phyloP scores from a whole-genome alignment of 1,140 invertebrate genomes.

The Lordiphosa collinella region DNA sequence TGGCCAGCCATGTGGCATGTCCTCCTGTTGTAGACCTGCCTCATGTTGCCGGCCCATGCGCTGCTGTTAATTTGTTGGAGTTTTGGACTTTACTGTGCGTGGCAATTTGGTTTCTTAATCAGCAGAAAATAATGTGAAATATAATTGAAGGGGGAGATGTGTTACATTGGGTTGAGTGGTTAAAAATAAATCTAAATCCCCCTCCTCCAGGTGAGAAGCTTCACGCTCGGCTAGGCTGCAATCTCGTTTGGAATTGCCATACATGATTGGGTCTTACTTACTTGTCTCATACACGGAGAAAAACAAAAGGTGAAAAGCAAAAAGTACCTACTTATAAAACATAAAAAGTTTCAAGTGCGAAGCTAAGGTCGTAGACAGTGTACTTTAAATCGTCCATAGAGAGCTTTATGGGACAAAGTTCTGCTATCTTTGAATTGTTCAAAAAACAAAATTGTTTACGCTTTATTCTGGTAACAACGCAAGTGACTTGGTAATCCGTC shows the following conservation, averaged over 20 bases:
- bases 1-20: constrained; percentile 9
- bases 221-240: constrained; percentile 54
- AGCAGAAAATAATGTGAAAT: constrained; percentile 8
- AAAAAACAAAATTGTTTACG: too few relatives aligned
- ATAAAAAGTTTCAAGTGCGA: too few relatives aligned
- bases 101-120: constrained; percentile 31
- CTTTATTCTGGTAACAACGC: too few relatives aligned
- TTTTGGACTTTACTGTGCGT: constrained; percentile 31
- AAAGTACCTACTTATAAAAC: too few relatives aligned
- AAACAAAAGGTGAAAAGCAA: background rate
- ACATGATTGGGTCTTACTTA: constrained; percentile 54
- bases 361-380: too few relatives aligned
- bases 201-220: constrained; percentile 16
- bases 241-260: constrained; percentile 60
- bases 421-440: too few relatives aligned
- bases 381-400: too few relatives aligned
- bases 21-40: background rate
- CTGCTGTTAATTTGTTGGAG: constrained; percentile 1
- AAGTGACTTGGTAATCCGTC: too few relatives aligned
- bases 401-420: too few relatives aligned
- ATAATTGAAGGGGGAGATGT: background rate
- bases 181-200: constrained; percentile 32
- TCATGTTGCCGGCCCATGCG: background rate
- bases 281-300: constrained; percentile 32
- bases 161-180: background rate